Base-by-base conservation (phyloP, 37 sponge, comb jelly and placozoan species). In the Lycopodina hypogea region DNA sequence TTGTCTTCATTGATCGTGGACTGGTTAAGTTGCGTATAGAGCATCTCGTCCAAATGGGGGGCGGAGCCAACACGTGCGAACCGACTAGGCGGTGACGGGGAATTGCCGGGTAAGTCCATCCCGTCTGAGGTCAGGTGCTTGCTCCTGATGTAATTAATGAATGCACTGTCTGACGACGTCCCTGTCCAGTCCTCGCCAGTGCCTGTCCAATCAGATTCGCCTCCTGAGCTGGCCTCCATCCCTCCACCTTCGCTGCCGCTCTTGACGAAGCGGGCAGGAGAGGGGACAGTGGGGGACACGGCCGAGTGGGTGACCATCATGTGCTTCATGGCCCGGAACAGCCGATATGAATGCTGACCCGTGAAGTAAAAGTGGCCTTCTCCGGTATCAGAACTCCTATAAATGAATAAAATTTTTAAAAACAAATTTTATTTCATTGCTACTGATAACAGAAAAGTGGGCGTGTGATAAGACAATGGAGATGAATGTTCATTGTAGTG, bases 291-390 rank as follows among this genome's bases (percentile, higher is more conserved):
- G 26, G 76, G 26, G n/a, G 42, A 0, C 33, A 64, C 34, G 3
- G 4, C 1, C 35, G 72, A 58, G 66, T 66, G 78, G 0, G 39
- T 51, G 22, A 63, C 30, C 69, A 89, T 78, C 71, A 61, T 73
- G 35, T 57, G 58, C 56, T 80, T 83, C 69, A 89, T 72, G 0
- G 53, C 56, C 1, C 75, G 42, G 78, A 89, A 89, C n/a, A 89
- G 51, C 29, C 68, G 42, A 40, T 26, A 73, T 19, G 83, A 70
- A 58, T 74, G 80, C 18, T 34, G 60, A 1, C 89, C 89, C 45
- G 84, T 89, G 50, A 89, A 89, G 51, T 62, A 80, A 42, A 89
- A 89, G 41, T 80, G 80, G 9, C 89, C 89, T 45, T 89, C 89
- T 38, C 89, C 89, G 2, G 89, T 89, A 35, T 77, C 83, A 26